Percentiles rank a stretch among this genome's conserved stretches.
These are phyloP conservation scores for Peromyscus polionotus DNA, from an alignment of 2,113 vertebrate species.

Conservation along the genomic window DNA sequence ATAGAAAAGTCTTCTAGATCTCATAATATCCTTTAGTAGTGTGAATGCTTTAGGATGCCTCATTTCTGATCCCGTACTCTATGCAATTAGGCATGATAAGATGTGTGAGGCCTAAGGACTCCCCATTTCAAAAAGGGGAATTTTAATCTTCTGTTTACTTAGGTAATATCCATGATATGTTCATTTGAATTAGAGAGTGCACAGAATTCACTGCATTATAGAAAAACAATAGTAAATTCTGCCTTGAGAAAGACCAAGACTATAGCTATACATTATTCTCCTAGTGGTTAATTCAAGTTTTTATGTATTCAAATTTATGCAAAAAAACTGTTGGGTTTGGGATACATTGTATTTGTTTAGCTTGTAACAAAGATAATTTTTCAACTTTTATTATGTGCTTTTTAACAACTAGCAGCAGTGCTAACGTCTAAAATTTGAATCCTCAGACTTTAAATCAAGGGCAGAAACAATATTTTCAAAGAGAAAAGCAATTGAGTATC, in stretches of 20 bases:
- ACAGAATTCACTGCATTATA: constrained; percentile 9
- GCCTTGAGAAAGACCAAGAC: background rate
- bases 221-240: background rate
- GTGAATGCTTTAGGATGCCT: background rate
- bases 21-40: background rate
- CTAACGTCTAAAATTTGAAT: constrained; percentile 21
- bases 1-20: background rate
- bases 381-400: constrained; percentile 43
- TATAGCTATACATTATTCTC: background rate
- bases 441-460: constrained; percentile 49
- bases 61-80: background rate
- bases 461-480: constrained; percentile 51
- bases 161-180: background rate
- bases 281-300: background rate
- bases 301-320: constrained; percentile 40
- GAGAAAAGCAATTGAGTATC: constrained; percentile 32
- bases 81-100: background rate
- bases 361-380: constrained; percentile 7
- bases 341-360: constrained; percentile 6
- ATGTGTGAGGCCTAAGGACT: background rate
- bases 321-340: constrained; percentile 23
- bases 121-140: background rate
- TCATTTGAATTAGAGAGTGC: constrained; percentile 31
- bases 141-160: constrained; percentile 46
- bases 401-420: background rate